Evolutionary conservation across 2,797 vertebrate genomes (phyloP).

Genomic region (Eulemur mongoz): DNA sequence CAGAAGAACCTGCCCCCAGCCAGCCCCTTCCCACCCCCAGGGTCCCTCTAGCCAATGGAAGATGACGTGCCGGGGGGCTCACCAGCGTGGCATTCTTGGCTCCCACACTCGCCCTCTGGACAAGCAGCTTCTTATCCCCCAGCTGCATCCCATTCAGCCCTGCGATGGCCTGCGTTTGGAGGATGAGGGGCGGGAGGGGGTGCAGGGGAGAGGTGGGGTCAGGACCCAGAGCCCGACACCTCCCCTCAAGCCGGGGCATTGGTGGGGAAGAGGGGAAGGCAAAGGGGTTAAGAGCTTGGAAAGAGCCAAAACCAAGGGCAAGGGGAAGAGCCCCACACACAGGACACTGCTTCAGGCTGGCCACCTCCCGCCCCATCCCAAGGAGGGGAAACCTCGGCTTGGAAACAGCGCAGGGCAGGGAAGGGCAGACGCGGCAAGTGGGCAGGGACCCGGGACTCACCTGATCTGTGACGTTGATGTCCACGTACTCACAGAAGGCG

Average conservation of each 20-base stretch:
- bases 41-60: constrained; percentile 76
- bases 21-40: constrained; percentile 40
- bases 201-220: constrained; percentile 54
- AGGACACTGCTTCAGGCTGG: neutral
- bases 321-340: neutral
- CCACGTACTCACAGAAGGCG: constrained; percentile 97
- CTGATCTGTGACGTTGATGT: constrained; percentile 97
- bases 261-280: neutral
- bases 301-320: neutral
- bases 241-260: constrained; percentile 26
- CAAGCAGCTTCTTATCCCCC: constrained; percentile 96
- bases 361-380: neutral
- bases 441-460: constrained; percentile 76
- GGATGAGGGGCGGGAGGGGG: constrained; percentile 25
- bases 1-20: neutral
- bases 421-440: neutral
- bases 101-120: constrained; percentile 95
- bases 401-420: neutral
- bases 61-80: constrained; percentile 83
- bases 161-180: constrained; percentile 90
- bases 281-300: constrained; percentile 22
- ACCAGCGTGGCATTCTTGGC: constrained; percentile 96
- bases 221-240: neutral
- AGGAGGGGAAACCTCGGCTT: neutral
- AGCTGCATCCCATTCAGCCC: constrained; percentile 96